Percentiles rank a stretch among this genome's conserved stretches.
These are phyloP conservation scores for Spisula subtruncata DNA, from an alignment of 2,888 invertebrate species.

Conservation along the genomic window DNA sequence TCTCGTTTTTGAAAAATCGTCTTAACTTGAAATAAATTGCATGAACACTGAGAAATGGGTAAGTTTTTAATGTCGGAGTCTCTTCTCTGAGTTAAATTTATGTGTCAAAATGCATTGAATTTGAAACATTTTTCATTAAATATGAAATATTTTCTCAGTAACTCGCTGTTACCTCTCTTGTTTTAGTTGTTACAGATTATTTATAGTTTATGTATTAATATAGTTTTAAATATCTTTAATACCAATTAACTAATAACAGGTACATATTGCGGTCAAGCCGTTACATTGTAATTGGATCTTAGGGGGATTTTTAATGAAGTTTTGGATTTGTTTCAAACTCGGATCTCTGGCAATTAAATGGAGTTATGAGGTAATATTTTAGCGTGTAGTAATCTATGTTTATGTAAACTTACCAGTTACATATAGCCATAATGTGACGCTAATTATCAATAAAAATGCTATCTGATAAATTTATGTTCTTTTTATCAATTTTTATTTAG, in stretches of 20 bases:
- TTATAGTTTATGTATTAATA: background rate
- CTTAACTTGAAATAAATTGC: background rate
- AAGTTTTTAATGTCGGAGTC: too few species aligned
- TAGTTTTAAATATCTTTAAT: background rate
- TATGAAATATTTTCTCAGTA: too few species aligned
- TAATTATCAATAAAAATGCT: background rate
- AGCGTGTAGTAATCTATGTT: background rate
- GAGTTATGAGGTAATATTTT: constrained; percentile 4
- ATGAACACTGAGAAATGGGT: background rate
- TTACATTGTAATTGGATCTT: background rate
- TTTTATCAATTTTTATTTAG: background rate
- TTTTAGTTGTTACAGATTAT: background rate
- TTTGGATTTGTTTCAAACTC: background rate
- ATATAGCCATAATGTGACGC: background rate
- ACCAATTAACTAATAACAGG: background rate
- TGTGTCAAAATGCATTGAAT: background rate
- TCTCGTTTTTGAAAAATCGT: background rate
- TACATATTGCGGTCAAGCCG: background rate
- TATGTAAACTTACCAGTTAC: background rate
- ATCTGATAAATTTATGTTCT: background rate
- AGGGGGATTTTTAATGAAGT: background rate
- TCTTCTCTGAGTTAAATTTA: background rate
- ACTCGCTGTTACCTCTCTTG: too few species aligned
- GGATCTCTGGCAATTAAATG: background rate
- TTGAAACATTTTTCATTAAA: too few species aligned